These are phyloP conservation scores for Cataglyphis altisquamis DNA, from an alignment of 2,888 invertebrate genomes.

Conservation along the genomic window DNA sequence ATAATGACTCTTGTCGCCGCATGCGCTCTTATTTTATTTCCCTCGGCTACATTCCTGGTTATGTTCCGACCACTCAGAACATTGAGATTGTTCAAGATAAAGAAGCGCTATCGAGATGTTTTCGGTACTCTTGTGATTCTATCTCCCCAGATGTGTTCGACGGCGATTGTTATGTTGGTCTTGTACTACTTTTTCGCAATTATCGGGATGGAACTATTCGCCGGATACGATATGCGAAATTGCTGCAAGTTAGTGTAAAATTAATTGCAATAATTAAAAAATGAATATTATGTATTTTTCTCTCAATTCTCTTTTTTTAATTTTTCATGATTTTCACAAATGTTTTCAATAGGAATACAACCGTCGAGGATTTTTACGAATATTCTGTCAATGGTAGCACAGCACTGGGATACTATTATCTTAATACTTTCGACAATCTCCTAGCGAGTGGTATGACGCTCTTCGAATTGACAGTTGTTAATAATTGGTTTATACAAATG, in stretches of 20 bases:
- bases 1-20: constrained; percentile 90
- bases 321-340: not conserved
- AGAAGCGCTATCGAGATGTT: constrained; percentile 93
- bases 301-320: not conserved
- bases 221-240: constrained; percentile 91
- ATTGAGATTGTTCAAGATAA: constrained; percentile 92
- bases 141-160: constrained; percentile 94
- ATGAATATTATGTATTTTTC: not conserved
- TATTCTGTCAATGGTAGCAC: constrained; percentile 90
- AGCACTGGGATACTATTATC: constrained; percentile 93
- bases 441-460: constrained; percentile 93
- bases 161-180: constrained; percentile 93
- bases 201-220: constrained; percentile 95
- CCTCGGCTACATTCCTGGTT: constrained; percentile 91
- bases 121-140: constrained; percentile 94
- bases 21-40: constrained; percentile 89
- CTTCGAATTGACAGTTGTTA: constrained; percentile 96
- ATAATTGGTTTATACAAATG: constrained; percentile 98
- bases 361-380: constrained; percentile 94
- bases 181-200: constrained; percentile 96
- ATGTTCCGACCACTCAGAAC: constrained; percentile 90
- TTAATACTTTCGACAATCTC: constrained; percentile 94
- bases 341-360: constrained; percentile 89
- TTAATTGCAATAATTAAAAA: not conserved
- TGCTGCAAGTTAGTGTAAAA: constrained; percentile 92